Percentiles rank a stretch among this genome's conserved stretches.
These are phyloP conservation scores for Tinea pellionella DNA, from an alignment of 2,888 invertebrate genomes.

Conservation along the genomic window DNA sequence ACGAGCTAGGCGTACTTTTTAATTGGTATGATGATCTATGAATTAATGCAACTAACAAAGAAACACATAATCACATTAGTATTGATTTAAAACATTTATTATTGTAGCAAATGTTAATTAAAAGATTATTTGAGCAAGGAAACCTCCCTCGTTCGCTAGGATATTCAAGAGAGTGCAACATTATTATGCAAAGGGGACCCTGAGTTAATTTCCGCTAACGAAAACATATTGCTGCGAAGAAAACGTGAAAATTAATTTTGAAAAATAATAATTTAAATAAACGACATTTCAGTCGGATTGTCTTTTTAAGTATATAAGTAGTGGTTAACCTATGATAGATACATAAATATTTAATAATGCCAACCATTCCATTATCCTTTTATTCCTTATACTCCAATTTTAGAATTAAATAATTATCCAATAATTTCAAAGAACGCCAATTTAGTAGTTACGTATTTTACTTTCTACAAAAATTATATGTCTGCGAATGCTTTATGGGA, in stretches of 20 bases:
- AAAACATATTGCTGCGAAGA: constrained; percentile 23
- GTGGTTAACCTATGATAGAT: too few species aligned
- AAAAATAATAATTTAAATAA: constrained; percentile 14
- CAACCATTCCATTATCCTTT: not conserved
- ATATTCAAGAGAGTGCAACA: constrained; percentile 1
- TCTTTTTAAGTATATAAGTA: not conserved
- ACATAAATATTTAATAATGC: not conserved
- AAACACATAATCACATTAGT: too few species aligned
- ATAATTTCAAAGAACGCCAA: not conserved
- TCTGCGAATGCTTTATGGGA: not conserved
- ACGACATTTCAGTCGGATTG: not conserved
- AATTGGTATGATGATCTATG: too few species aligned
- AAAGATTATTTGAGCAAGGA: not conserved
- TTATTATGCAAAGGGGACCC: constrained; percentile 28
- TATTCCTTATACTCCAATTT: not conserved
- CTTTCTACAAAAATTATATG: not conserved
- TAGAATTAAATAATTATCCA: not conserved
- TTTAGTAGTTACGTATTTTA: not conserved
- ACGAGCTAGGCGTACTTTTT: too few species aligned
- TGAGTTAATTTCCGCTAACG: constrained; percentile 30
- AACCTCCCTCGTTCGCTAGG: not conserved
- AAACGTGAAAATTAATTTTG: constrained; percentile 18
- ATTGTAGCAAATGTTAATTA: not conserved
- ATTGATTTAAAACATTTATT: not conserved
- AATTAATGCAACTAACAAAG: too few species aligned